These are phyloP conservation scores for Agrochola lychnidis DNA, from an alignment of 2,888 invertebrate genomes.

Conservation along the genomic window DNA sequence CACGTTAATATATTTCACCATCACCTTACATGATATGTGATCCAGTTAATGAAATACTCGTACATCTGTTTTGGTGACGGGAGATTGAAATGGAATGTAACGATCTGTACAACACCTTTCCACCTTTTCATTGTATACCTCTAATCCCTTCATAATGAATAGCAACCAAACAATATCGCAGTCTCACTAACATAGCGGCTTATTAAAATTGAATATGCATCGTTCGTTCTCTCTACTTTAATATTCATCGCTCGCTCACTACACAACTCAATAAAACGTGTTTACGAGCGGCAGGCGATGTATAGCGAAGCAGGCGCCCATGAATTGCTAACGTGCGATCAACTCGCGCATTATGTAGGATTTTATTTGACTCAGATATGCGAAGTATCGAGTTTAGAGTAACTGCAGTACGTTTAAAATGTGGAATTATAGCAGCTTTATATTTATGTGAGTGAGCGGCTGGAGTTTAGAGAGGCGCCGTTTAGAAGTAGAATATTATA, in stretches of 20 bases:
- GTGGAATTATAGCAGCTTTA: constrained; percentile 42
- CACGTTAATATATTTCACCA: too few species aligned
- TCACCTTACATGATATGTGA: background rate
- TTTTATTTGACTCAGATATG: constrained; percentile 65
- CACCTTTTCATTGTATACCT: background rate
- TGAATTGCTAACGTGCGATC: constrained; percentile 80
- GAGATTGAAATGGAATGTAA: background rate
- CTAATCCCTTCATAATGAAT: constrained; percentile 45
- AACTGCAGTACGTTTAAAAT: constrained; percentile 46
- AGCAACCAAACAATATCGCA: constrained; percentile 42
- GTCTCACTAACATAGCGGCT: constrained; percentile 57
- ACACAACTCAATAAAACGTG: constrained; percentile 83
- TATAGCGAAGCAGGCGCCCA: constrained; percentile 74
- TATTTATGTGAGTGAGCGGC: constrained; percentile 8
- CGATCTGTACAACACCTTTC: background rate
- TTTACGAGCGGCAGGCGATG: constrained; percentile 83
- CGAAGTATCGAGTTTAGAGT: constrained; percentile 58
- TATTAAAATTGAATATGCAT: constrained; percentile 83
- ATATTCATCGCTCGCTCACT: constrained; percentile 84
- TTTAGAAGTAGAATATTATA: background rate
- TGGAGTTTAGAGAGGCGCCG: background rate
- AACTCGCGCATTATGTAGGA: constrained; percentile 62
- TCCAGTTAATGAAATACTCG: background rate
- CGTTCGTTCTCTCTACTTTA: constrained; percentile 75
- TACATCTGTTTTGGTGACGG: too few species aligned